These are phyloP conservation scores for Entosphenus tridentatus DNA, from an alignment of 2,113 vertebrate species.

Conservation along the genomic window DNA sequence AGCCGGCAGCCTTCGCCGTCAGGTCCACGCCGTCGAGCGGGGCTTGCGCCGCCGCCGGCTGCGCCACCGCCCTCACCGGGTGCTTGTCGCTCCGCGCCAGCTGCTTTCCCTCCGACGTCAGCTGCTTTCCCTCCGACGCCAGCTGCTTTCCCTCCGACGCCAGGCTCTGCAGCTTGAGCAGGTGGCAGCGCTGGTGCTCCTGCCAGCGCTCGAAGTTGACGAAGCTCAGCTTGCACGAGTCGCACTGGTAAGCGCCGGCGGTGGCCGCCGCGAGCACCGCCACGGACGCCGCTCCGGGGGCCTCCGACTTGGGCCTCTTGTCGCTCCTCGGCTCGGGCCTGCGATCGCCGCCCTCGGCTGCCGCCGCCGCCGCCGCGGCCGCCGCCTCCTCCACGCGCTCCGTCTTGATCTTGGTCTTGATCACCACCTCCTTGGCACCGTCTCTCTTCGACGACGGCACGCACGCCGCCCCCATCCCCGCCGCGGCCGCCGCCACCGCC, in stretches of 20 bases:
- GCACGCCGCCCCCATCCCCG: too few relatives aligned
- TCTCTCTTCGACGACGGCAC: too few relatives aligned
- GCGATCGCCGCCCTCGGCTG: slow-evolving; percentile 7
- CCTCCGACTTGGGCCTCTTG: neutral
- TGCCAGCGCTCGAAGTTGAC: slow-evolving; percentile 6
- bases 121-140: neutral
- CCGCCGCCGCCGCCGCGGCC: neutral
- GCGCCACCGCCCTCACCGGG: neutral
- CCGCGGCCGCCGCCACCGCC: too few relatives aligned
- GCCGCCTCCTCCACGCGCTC: slow-evolving; percentile 12
- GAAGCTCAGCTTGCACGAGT: slow-evolving; percentile 5
- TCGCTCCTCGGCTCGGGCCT: slow-evolving; percentile 9
- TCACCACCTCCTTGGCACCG: slow-evolving; percentile 12
- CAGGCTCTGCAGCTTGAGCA: neutral
- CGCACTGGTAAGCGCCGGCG: neutral
- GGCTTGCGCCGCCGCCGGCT: neutral
- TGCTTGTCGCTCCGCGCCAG: neutral
- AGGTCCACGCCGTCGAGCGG: neutral
- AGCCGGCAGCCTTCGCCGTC: neutral
- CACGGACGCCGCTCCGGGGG: neutral
- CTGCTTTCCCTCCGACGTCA: neutral
- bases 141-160: too few relatives aligned
- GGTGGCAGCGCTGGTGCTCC: slow-evolving; percentile 3
- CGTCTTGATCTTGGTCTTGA: slow-evolving; percentile 14
- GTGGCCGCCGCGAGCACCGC: neutral